Evolutionary conservation across 2,888 invertebrate genomes (phyloP), one percentile per base, ranked within the genome.

Genomic region (Celastrina argiolus): DNA sequence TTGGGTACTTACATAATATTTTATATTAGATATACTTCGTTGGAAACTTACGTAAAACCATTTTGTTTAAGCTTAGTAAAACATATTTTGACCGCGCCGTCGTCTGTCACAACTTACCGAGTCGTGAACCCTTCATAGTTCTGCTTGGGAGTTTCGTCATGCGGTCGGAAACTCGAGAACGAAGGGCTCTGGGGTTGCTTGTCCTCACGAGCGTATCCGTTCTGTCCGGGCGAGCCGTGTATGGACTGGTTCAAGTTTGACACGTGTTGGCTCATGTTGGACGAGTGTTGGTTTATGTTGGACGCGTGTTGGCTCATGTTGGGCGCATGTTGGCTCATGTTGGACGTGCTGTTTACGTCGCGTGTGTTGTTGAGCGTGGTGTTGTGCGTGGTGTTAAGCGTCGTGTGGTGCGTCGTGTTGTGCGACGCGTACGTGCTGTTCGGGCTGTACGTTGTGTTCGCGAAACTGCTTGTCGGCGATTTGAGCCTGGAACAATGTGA

Each of bases 41-140:
- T 31, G 31, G 31, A 5, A 31, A 31, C 7, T 6, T 8, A 41
- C 12, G 41, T 41, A 41, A 41, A n/a, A n/a, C n/a, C n/a, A n/a
- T 12, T 7, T 14, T 39, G 14, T 5, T 7, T 14, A 12, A 16
- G 16, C 42, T 42, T 42, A 28, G n/a, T n/a, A 56, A 58, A 58
- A 58, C 28, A 58, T 56, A 56, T 58, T 58, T 58, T 31, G 31
- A 58, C 58, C 58, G 28, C 1, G 31, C 42, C 39, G 8, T 18
- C 45, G 64, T 42, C 4, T 28, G 31, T n/a, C n/a, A 39, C 69
- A 51, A 76, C 92, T 91, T 72, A 94, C 94, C 93, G 93, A 65
- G 94, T 93, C 14, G 94, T 94, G 75, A 93, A 94, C 65, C 94
- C 94, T 75, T 94, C 94, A 75, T 94, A 94, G 71, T 89, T 93